Percentiles rank a stretch among this genome's conserved stretches.
Conservation (phyloP, 1,140 invertebrate genomes). For the Heterodera carotae region DNA sequence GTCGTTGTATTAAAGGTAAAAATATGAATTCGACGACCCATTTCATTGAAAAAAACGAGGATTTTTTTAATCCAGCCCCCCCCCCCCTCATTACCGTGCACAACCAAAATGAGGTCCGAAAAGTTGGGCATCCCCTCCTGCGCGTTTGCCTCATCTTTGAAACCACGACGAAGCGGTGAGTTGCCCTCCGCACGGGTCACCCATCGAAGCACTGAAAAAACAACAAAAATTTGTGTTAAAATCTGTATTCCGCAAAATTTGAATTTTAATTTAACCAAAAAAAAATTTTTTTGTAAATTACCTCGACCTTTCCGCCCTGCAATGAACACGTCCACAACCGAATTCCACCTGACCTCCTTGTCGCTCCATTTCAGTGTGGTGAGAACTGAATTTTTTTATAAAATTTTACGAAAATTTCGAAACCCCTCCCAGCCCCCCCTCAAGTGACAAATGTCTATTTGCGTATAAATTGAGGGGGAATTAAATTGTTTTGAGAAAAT, state of each 20-base stretch:
- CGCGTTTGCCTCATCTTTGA: slow-evolving; percentile 36
- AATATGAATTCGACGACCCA: no score
- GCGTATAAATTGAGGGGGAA: no score
- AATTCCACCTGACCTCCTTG: slow-evolving; percentile 63
- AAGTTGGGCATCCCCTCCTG: slow-evolving; percentile 56
- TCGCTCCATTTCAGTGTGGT: slow-evolving; percentile 59
- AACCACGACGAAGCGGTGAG: slow-evolving; percentile 48
- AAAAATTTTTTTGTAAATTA: background rate
- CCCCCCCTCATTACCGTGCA: slow-evolving; percentile 56
- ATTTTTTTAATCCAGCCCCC: no score
- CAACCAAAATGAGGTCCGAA: slow-evolving; percentile 61
- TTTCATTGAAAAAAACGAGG: no score
- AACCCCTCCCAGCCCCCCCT: no score
- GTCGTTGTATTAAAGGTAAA: no score
- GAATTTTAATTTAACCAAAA: background rate
- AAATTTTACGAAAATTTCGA: slow-evolving; percentile 17
- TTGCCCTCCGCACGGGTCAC: slow-evolving; percentile 41
- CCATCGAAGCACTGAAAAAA: background rate
- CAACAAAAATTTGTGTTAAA: background rate
- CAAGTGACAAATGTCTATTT: no score
- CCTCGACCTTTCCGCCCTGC: slow-evolving; percentile 45
- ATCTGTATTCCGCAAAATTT: background rate
- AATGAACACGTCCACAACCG: slow-evolving; percentile 57
- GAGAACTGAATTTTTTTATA: slow-evolving; percentile 52
- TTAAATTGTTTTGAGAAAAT: no score